Conservation (phyloP, 2,888 invertebrate genomes). For the Anoncus sp. region DNA sequence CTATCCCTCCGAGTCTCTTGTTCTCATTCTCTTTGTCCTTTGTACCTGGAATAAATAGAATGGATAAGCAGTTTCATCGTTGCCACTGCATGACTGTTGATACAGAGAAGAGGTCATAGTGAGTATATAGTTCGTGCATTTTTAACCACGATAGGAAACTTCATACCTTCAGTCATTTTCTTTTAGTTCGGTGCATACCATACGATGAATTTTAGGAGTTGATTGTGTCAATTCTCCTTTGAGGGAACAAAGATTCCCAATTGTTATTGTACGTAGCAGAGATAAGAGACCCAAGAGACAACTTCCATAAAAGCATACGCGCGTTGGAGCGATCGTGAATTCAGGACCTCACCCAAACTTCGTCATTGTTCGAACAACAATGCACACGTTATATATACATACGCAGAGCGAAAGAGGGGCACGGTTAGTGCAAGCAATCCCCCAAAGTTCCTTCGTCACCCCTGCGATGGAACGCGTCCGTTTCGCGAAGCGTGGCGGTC, state of each 20-base stretch:
- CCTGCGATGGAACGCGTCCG: slow-evolving; percentile 59
- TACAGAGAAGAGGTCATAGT: background rate
- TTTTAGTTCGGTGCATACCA: background rate
- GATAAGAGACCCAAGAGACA: too few species aligned
- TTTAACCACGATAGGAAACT: background rate
- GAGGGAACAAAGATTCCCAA: too few species aligned
- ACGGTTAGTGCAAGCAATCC: slow-evolving; percentile 21
- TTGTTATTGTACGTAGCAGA: too few species aligned
- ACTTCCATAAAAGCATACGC: too few species aligned
- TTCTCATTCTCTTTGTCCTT: background rate
- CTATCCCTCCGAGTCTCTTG: background rate
- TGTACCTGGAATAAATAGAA: slow-evolving; percentile 10
- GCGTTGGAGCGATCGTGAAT: slow-evolving; percentile 11
- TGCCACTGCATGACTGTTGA: background rate
- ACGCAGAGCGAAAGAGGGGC: slow-evolving; percentile 17
- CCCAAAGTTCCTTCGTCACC: slow-evolving; percentile 62
- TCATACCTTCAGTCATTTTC: background rate
- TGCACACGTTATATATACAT: slow-evolving; percentile 54
- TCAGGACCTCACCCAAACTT: slow-evolving; percentile 18
- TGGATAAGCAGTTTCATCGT: background rate
- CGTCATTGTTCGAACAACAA: slow-evolving; percentile 75
- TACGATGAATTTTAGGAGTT: background rate
- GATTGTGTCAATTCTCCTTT: background rate
- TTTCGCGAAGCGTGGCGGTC: slow-evolving; percentile 62
- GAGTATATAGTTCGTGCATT: background rate